Evolutionary conservation across 2,888 invertebrate species (phyloP), one percentile per base, ranked within the genome.

Genomic region (Drosophila leonis): DNA sequence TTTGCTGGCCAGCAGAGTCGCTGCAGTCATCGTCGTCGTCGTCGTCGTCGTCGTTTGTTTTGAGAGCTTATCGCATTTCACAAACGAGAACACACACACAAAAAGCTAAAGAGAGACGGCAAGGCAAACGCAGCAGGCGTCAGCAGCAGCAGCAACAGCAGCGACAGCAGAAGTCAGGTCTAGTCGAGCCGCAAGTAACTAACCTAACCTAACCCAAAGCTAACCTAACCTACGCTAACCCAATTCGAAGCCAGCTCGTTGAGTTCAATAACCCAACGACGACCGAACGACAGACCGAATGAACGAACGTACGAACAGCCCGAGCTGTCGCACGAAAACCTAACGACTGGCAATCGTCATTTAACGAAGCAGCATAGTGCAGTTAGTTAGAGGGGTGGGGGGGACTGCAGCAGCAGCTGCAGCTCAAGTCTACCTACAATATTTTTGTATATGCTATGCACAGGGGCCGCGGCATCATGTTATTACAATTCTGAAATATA

Each of bases 221-320:
- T 68, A 78, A 84, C 85, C 83, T 90, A 86, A 89, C 84, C 86
- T 88, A 88, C 86, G 87, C 82, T 86, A 86, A 86, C 86, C 86
- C 84, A 86, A 86, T 90, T 86, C 89, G 69, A 67, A 72, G 76
- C 80, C 81, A 80, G 73, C 76, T 61, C 84, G 57, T 46, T 31
- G 86, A 65, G 84, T 84, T 84, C 84, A 84, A 85, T 82, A 89
- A 84, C 88, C 77, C 90, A 63, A 65, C 64, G 63, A 56, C 29
- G 48, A 48, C 48, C 48, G 48, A 48, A 29, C 27, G 46, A 46
- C 27, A 13, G 20, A 44, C 20, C 12, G 44, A 44, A 44, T 27
- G 33, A 42, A 10, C 55, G 55, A 35, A 29, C 33, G 35, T 49
- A 13, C 46, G n/a, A 8, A 48, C n/a, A n/a, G n/a, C 37, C n/a